Conservation (phyloP, 2,113 vertebrate genomes). For the Meleagris gallopavo region DNA sequence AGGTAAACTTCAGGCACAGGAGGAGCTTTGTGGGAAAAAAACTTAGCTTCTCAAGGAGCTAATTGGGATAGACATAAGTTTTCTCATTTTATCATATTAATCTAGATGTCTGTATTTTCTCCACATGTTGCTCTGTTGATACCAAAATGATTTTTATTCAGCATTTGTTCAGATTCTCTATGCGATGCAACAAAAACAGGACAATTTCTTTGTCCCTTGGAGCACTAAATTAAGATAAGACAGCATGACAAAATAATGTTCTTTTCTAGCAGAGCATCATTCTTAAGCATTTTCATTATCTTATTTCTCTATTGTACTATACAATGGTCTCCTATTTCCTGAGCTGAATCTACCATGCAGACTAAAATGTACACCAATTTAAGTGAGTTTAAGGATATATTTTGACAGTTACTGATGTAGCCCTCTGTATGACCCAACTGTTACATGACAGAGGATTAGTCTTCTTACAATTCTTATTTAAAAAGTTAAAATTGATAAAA, state of each 20-base stretch:
- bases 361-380: not conserved
- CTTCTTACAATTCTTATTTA: not conserved
- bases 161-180: not conserved
- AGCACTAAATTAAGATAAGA: constrained; percentile 39
- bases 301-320: not conserved
- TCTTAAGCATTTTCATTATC: constrained; percentile 4
- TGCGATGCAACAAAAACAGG: not conserved
- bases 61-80: not conserved
- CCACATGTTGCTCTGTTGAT: not conserved
- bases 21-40: not conserved
- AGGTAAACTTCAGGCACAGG: not conserved
- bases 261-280: not conserved
- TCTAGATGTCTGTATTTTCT: not conserved
- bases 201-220: constrained; percentile 25
- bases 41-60: not conserved
- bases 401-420: not conserved
- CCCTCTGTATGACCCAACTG: not conserved
- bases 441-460: not conserved
- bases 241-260: not conserved
- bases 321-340: not conserved
- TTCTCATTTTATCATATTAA: not conserved
- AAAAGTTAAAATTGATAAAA: constrained; percentile 22
- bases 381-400: not conserved
- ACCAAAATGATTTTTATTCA: not conserved
- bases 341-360: not conserved